Conservation (phyloP, 2,888 invertebrate genomes). For the Microplitis manilae region DNA sequence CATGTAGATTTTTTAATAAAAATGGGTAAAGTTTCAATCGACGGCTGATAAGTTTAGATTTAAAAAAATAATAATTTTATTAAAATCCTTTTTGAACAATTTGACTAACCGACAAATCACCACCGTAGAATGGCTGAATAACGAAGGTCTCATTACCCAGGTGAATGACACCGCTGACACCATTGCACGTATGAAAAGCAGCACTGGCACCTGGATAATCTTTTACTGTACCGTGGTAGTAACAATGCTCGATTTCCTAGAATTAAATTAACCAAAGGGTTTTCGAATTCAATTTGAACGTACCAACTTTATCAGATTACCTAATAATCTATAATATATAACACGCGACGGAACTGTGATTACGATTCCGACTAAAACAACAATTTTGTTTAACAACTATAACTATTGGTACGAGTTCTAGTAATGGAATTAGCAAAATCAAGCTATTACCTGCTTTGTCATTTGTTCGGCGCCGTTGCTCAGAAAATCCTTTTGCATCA, state of each 20-base stretch:
- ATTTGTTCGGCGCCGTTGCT: slow-evolving; percentile 88
- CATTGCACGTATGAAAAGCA: slow-evolving; percentile 98
- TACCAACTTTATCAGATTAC: neutral
- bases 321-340: neutral
- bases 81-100: slow-evolving; percentile 46
- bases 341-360: neutral
- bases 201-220: slow-evolving; percentile 97
- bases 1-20: too few species aligned
- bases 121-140: slow-evolving; percentile 97
- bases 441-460: slow-evolving; percentile 81
- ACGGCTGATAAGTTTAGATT: too few species aligned
- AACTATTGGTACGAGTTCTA: too few species aligned
- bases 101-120: slow-evolving; percentile 93
- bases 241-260: slow-evolving; percentile 98
- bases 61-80: neutral
- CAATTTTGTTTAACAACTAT: neutral
- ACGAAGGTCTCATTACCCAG: slow-evolving; percentile 98
- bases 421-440: neutral
- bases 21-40: too few species aligned
- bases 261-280: slow-evolving; percentile 42
- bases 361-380: neutral
- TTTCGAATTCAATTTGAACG: neutral
- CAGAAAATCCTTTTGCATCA: slow-evolving; percentile 92
- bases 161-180: slow-evolving; percentile 97
- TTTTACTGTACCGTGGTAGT: slow-evolving; percentile 97